phyloP scores from a whole-genome alignment of 2,888 invertebrate species.

The Tillus elongatus region DNA sequence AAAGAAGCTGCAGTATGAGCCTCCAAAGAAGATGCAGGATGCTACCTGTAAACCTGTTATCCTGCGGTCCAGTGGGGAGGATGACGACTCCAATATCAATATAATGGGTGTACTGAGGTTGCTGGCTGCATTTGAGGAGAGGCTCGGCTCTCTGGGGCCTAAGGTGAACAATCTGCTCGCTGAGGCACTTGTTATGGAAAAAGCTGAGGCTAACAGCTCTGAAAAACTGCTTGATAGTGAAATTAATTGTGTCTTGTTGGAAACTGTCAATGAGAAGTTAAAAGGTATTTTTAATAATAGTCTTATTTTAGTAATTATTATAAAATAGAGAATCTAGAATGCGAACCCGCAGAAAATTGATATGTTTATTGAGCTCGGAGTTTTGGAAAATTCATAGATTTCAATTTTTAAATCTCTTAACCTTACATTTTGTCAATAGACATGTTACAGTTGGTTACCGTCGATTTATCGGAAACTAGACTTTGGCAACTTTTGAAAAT shows the following conservation, averaged over 20 bases:
- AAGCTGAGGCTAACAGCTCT: slow-evolving; percentile 61
- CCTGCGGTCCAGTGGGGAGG: slow-evolving; percentile 41
- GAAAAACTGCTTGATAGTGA: slow-evolving; percentile 66
- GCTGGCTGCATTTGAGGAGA: slow-evolving; percentile 72
- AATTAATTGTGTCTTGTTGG: slow-evolving; percentile 64
- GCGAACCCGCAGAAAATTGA: no score
- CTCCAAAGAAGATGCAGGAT: slow-evolving; percentile 35
- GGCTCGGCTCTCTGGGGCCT: slow-evolving; percentile 76
- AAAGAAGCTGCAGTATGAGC: slow-evolving; percentile 32
- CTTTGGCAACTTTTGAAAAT: no score
- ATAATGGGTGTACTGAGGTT: slow-evolving; percentile 62
- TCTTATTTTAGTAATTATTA: no score
- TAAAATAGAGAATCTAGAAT: no score
- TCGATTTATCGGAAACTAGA: no score
- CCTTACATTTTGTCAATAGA: no score
- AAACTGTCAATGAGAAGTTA: slow-evolving; percentile 78
- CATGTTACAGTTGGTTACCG: no score
- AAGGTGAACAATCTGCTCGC: slow-evolving; percentile 68
- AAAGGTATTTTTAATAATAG: no score
- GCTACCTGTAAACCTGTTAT: slow-evolving; percentile 31
- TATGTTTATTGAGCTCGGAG: no score
- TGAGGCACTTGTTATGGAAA: slow-evolving; percentile 69
- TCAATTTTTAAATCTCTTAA: no score
- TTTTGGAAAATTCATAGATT: no score
- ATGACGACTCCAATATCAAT: slow-evolving; percentile 43